Conservation (phyloP, 2,797 vertebrate species). For the Muraenolepis orangiensis region DNA sequence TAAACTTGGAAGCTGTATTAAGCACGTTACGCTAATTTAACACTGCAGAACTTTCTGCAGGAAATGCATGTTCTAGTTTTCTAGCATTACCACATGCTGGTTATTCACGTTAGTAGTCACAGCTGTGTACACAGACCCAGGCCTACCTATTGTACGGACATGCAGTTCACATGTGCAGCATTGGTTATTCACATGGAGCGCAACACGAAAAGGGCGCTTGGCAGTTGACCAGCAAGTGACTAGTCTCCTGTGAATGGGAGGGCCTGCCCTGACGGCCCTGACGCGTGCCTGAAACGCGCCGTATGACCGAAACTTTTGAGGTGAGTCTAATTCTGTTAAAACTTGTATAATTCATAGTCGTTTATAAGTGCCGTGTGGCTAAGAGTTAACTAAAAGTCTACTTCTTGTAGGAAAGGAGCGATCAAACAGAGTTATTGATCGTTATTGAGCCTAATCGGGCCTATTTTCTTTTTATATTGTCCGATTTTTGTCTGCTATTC, state of each 20-base stretch:
- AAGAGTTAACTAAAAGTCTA: background rate
- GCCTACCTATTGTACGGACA: background rate
- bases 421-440: too few relatives aligned
- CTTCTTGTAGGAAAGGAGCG: background rate
- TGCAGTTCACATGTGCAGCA: background rate
- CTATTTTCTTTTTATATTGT: background rate
- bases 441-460: background rate
- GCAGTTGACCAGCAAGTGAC: background rate
- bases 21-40: too few relatives aligned
- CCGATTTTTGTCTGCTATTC: too few relatives aligned
- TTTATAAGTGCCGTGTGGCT: background rate
- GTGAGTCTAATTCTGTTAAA: slow-evolving; percentile 55
- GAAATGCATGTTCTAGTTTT: too few relatives aligned
- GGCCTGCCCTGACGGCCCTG: background rate
- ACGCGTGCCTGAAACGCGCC: slow-evolving; percentile 17
- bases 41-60: too few relatives aligned
- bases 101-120: too few relatives aligned
- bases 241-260: background rate
- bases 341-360: background rate
- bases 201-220: background rate
- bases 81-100: too few relatives aligned
- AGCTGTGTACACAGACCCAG: too few relatives aligned
- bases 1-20: too few relatives aligned
- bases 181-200: background rate
- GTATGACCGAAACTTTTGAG: slow-evolving; percentile 60